A percentile compares a stretch with the other conserved stretches of the same genome.
Conservation (phyloP, 2,888 invertebrate species). For the Teleogryllus oceanicus region DNA sequence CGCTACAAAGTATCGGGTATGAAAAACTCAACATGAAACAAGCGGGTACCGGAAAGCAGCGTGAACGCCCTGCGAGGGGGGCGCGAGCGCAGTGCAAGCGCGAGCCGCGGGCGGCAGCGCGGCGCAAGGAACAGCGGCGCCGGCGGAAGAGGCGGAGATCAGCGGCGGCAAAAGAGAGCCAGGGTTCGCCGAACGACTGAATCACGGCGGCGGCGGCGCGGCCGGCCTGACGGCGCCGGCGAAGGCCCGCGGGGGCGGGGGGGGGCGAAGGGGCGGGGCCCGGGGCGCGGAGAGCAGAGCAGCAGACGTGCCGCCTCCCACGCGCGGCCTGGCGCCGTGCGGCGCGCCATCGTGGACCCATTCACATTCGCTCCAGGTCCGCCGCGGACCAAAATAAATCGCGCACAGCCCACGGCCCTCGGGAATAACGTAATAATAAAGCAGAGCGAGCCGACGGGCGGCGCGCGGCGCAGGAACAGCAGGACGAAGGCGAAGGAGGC, state of each 20-base stretch:
- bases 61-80: too few relatives aligned
- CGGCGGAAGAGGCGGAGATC: too few relatives aligned
- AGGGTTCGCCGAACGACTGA: neutral
- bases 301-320: conserved; percentile 3
- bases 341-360: conserved; percentile 8
- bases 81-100: too few relatives aligned
- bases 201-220: neutral
- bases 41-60: too few relatives aligned
- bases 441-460: neutral
- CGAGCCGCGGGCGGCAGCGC: too few relatives aligned
- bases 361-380: conserved; percentile 18
- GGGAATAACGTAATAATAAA: conserved; percentile 9
- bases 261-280: neutral
- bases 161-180: too few relatives aligned
- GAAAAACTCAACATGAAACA: too few relatives aligned
- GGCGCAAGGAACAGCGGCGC: too few relatives aligned
- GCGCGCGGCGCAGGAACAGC: neutral
- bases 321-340: neutral
- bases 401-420: conserved; percentile 5
- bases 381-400: conserved; percentile 18
- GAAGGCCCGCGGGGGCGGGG: too few relatives aligned
- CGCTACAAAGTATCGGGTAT: too few relatives aligned
- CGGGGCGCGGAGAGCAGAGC: neutral
- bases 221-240: neutral
- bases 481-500: neutral